Percentiles rank a stretch among this genome's conserved stretches.
Evolutionary conservation across 2,888 invertebrate species (phyloP).

Genomic region (Hypercompe scribonia): DNA sequence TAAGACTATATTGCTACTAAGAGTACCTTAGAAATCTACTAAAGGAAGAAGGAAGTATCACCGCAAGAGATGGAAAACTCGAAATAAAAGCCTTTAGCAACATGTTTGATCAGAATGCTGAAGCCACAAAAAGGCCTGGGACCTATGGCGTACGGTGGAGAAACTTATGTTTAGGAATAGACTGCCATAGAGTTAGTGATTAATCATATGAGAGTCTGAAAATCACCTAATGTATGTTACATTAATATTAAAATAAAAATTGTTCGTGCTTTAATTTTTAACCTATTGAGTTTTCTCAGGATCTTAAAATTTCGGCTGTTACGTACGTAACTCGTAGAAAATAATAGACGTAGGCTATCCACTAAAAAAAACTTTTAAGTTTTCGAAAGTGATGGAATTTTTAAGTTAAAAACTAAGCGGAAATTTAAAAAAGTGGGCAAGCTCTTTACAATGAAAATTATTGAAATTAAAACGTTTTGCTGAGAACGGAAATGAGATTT

Average conservation of each 20-base stretch:
- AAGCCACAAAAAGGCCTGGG: not conserved
- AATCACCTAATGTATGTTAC: not conserved
- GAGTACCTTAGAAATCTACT: too few relatives aligned
- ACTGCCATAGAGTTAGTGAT: not conserved
- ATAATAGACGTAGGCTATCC: not conserved
- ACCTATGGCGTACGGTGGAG: too few relatives aligned
- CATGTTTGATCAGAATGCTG: not conserved
- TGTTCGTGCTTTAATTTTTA: not conserved
- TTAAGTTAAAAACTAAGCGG: conserved; percentile 1
- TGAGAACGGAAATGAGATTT: conserved; percentile 12
- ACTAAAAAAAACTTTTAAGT: not conserved
- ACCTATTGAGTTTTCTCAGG: not conserved
- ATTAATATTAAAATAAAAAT: not conserved
- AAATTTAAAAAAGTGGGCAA: conserved; percentile 12
- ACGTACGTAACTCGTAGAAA: not conserved
- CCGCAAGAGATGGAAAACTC: too few relatives aligned
- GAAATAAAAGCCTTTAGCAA: too few relatives aligned
- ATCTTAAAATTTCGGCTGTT: not conserved
- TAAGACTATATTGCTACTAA: too few relatives aligned
- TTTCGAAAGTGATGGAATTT: not conserved
- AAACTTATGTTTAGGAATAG: too few relatives aligned
- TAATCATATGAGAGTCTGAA: not conserved
- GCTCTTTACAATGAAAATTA: conserved; percentile 8
- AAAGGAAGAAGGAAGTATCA: too few relatives aligned
- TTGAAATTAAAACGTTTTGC: conserved; percentile 4